Evolutionary conservation across 2,888 invertebrate genomes (phyloP), one percentile per base, ranked within the genome.

Genomic region (Andrena flavipes): DNA sequence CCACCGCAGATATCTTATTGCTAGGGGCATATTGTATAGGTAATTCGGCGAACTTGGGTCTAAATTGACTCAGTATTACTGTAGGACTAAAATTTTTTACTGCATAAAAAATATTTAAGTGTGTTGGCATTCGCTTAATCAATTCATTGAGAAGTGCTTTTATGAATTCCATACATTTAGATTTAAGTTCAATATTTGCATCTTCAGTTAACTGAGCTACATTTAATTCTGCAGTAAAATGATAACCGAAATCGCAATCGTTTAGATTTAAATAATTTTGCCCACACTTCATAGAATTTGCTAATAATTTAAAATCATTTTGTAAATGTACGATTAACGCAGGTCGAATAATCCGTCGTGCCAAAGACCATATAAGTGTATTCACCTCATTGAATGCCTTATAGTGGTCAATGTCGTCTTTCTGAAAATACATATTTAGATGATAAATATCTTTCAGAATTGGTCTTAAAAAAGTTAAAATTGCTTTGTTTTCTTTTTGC

Each of bases 351-450:
- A 49, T 49, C n/a, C 49, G 49, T 49, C 49, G 49, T 49, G n/a
- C 49, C 49, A 49, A 49, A 49, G 49, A 49, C 49, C 49, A 49
- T 49, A 49, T 49, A 49, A 49, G n/a, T 49, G n/a, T 49, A 49
- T 49, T 49, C 7, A 51, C 20, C 6, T 51, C 51, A n/a, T 51
- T 7, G 20, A 51, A 51, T 7, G 51, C n/a, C 20, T 51, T 20
- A 29, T 29, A 29, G 29, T 29, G 29, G 29, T 29, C 29, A 29
- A 29, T 29, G 29, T 29, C 5, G 29, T 29, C 29, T 29, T 29
- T 29, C 29, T 29, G 29, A 29, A 29, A 29, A 29, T 29, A 29
- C 29, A 29, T 29, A 29, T 29, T 29, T 29, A 29, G 29, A 29
- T 29, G 29, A 29, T 29, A 29, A 29, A 29, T 29, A 29, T 29